These are phyloP conservation scores for Atopsyche davidsoni DNA, from an alignment of 1,140 invertebrate species.

Conservation along the genomic window DNA sequence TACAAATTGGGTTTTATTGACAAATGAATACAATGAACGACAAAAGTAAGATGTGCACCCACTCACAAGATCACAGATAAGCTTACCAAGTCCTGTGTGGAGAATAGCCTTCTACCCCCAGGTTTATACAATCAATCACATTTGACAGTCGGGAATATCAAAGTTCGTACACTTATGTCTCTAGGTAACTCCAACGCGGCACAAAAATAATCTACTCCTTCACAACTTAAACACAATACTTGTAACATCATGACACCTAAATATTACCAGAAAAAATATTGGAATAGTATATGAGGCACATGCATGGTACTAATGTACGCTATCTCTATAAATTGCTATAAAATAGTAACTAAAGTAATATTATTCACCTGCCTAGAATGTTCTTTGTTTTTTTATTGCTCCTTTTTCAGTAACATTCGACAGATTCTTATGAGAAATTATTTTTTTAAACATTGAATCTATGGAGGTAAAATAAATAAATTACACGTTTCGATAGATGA, in stretches of 20 bases:
- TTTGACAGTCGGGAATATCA: neutral
- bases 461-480: too few species aligned
- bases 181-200: neutral
- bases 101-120: constrained; percentile 12
- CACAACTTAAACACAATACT: constrained; percentile 1
- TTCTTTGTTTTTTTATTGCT: constrained; percentile 3
- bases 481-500: too few species aligned
- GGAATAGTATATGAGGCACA: constrained; percentile 27
- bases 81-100: constrained; percentile 15
- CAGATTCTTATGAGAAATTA: too few species aligned
- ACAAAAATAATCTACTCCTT: neutral
- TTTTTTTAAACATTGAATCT: too few species aligned
- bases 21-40: constrained; percentile 16
- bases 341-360: constrained; percentile 10
- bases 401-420: neutral
- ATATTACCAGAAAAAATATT: constrained; percentile 16
- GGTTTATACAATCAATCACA: neutral
- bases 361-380: neutral
- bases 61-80: constrained; percentile 29
- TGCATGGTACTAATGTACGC: constrained; percentile 23
- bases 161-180: neutral
- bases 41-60: constrained; percentile 18
- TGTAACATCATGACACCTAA: constrained; percentile 10
- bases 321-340: constrained; percentile 9
- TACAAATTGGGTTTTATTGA: constrained; percentile 22